Evolutionary conservation across 2,113 vertebrate species (phyloP).

Genomic region (Petaurus breviceps): DNA sequence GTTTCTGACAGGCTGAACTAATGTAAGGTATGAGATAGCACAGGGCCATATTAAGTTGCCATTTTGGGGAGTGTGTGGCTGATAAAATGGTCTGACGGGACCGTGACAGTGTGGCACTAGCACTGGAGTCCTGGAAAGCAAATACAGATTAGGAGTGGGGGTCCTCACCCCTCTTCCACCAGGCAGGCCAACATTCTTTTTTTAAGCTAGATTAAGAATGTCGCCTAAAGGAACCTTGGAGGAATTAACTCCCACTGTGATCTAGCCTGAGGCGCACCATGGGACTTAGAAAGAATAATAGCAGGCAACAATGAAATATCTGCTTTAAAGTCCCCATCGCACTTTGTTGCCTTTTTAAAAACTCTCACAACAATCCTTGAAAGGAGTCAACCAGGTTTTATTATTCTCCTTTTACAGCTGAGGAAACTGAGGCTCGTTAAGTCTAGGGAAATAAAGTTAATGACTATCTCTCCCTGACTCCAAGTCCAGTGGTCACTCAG

Average conservation of each 20-base stretch:
- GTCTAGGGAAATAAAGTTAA: neutral
- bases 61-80: constrained; percentile 52
- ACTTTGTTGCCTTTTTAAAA: neutral
- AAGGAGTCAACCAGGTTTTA: neutral
- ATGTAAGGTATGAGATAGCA: constrained; percentile 54
- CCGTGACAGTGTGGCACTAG: constrained; percentile 37
- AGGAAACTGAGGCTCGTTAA: neutral
- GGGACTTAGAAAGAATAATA: neutral
- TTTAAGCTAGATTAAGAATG: neutral
- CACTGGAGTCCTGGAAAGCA: constrained; percentile 56
- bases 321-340: neutral
- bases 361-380: neutral
- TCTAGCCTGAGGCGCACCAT: neutral
- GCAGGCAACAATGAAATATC: neutral
- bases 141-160: constrained; percentile 8
- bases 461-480: neutral
- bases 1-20: constrained; percentile 62
- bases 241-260: neutral
- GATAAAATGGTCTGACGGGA: constrained; percentile 53
- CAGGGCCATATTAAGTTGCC: constrained; percentile 62
- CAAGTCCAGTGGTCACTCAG: too few species aligned
- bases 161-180: neutral
- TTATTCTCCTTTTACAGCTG: neutral
- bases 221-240: neutral
- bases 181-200: neutral